A percentile compares a stretch with the other conserved stretches of the same genome.
phyloP scores from a whole-genome alignment of 2,113 vertebrate genomes.

The Agelaius phoeniceus region DNA sequence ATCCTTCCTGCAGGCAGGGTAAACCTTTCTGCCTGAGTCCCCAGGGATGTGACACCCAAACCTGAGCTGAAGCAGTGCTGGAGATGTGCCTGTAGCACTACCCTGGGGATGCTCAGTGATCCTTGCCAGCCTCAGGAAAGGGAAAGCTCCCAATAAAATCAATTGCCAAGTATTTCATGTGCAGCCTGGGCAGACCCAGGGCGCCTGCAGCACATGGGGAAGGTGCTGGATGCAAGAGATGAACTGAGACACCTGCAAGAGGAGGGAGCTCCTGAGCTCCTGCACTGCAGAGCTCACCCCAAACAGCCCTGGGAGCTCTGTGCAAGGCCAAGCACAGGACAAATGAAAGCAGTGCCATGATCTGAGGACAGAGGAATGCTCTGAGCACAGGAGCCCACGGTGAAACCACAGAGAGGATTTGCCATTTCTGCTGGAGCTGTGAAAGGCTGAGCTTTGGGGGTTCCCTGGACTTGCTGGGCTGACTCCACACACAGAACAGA shows the following conservation, averaged over 20 bases:
- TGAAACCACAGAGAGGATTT: not conserved
- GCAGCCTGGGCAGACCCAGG: rapidly evolving
- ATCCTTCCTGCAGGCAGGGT: not conserved
- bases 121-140: rapidly evolving
- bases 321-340: not conserved
- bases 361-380: not conserved
- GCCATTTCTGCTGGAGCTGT: rapidly evolving
- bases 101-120: not conserved
- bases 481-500: not conserved
- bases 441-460: not conserved
- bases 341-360: not conserved
- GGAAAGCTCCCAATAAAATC: not conserved
- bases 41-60: not conserved
- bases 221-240: not conserved
- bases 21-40: not conserved
- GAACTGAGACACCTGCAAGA: not conserved
- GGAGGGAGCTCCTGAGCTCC: not conserved
- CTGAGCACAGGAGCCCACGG: not conserved
- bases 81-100: rapidly evolving
- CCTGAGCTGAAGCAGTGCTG: rapidly evolving
- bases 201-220: not conserved
- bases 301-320: rapidly evolving
- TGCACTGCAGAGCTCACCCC: not conserved
- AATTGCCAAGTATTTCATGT: not conserved
- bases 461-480: not conserved